phyloP scores from a whole-genome alignment of 2,113 vertebrate species.

The Anoura caudifer region DNA sequence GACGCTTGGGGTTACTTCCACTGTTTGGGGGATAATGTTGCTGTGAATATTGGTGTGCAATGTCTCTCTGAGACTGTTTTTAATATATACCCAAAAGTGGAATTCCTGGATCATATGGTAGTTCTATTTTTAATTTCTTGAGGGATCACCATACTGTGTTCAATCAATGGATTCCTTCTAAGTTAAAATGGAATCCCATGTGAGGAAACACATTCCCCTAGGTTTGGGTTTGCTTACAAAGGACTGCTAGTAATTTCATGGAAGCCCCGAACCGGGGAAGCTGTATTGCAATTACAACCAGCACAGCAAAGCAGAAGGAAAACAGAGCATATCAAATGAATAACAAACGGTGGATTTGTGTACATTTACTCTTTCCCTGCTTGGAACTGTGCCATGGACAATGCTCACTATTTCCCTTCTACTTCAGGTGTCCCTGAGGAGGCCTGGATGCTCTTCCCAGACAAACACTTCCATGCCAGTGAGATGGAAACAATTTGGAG shows the following conservation, averaged over 20 bases:
- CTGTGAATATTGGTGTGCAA: neutral
- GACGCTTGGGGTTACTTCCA: neutral
- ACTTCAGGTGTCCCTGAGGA: neutral
- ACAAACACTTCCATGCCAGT: neutral
- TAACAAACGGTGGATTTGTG: neutral
- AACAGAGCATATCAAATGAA: neutral
- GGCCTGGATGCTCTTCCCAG: neutral
- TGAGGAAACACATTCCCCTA: neutral
- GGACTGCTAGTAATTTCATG: neutral
- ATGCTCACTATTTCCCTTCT: neutral
- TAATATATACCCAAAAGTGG: neutral
- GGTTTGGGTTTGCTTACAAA: slow-evolving; percentile 37
- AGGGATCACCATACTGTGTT: neutral
- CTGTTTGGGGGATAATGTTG: neutral
- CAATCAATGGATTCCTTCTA: neutral
- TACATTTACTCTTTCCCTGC: neutral
- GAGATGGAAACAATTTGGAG: neutral
- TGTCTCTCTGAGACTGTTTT: neutral
- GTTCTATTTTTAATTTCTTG: slow-evolving; percentile 30
- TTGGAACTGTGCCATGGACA: neutral
- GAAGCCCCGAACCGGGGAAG: neutral
- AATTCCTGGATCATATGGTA: neutral
- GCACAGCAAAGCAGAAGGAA: neutral
- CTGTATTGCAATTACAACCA: neutral
- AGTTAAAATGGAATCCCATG: neutral